Evolutionary conservation across 2,888 invertebrate species (phyloP).

Genomic region (Athalia cordata): DNA sequence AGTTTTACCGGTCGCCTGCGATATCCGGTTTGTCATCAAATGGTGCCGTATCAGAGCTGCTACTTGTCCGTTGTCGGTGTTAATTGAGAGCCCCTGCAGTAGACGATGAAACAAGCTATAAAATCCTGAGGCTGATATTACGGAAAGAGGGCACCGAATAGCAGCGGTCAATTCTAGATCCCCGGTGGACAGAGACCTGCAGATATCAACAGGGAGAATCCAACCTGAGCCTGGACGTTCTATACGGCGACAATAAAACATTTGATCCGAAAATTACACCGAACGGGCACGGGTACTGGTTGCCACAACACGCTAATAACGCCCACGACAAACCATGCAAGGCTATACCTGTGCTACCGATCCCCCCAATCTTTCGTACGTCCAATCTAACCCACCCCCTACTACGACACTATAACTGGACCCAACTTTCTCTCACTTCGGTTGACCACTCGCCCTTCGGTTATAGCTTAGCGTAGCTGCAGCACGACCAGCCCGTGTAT

Average conservation of each 20-base stretch:
- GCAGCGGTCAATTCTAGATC: slow-evolving; percentile 56
- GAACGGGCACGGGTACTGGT: slow-evolving; percentile 21
- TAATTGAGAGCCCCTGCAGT: slow-evolving; percentile 54
- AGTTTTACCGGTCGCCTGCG: neutral
- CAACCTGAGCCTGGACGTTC: slow-evolving; percentile 44
- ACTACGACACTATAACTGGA: slow-evolving; percentile 1
- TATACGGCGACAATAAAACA: slow-evolving; percentile 50
- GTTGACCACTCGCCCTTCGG: neutral
- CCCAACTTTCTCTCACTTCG: neutral
- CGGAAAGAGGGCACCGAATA: slow-evolving; percentile 53
- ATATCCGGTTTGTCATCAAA: slow-evolving; percentile 3
- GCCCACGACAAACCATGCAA: slow-evolving; percentile 27
- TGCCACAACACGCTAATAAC: slow-evolving; percentile 48
- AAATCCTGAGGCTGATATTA: slow-evolving; percentile 58
- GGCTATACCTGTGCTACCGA: slow-evolving; percentile 21
- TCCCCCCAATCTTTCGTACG: slow-evolving; percentile 10
- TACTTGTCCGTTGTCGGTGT: neutral
- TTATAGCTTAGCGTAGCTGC: slow-evolving; percentile 23
- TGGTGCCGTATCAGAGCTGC: neutral
- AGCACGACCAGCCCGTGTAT: neutral
- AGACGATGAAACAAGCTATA: slow-evolving; percentile 56
- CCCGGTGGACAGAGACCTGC: slow-evolving; percentile 27
- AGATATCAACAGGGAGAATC: slow-evolving; percentile 40
- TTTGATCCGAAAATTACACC: slow-evolving; percentile 56
- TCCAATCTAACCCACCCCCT: slow-evolving; percentile 33